Base-by-base conservation (phyloP, 2,888 invertebrate species). In the Willowsia nigromaculata region DNA sequence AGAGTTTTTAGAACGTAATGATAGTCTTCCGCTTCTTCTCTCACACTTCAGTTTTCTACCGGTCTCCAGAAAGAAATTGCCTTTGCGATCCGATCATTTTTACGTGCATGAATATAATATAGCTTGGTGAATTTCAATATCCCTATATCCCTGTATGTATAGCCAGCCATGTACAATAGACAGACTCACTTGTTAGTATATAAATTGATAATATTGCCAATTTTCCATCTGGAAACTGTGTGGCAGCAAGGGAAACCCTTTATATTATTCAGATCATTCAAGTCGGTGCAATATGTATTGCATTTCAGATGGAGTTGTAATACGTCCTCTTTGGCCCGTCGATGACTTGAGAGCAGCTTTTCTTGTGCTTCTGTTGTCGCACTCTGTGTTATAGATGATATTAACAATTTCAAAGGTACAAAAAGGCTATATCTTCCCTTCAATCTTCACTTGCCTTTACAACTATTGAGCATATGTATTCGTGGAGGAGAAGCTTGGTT, bases 191-290 rank as follows among this genome's bases (percentile, higher is more conserved):
- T 76, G 33, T 76, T 50, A 76, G 22, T 71, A 43, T 82, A 82
- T 65, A 62, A 82, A 82, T 82, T 82, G 83, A 47, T 68, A 68
- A 68, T 68, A 74, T 84, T 84, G 59, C 56, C 50, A 74, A 74
- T 53, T 74, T 53, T 27, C 50, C 33, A 50, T 76, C 18, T 50
- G 2, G 40, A n/a, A n/a, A n/a, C 25, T 25, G 56, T 27, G 62
- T 62, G 62, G 1, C 0, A 27, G 25, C n/a, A 37, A 11, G 1
- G 25, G 27, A 43, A 25, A 27, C 25, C 27, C 25, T n/a, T 43
- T 74, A 27, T 74, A 74, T 47, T 65, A 68, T 68, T 68, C 82
- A 82, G 62, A 62, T 82, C 65, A 56, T 68, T 84, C 71, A 84
- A 22, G 40, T 40, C 27, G 43, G 27, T 74, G 74, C n/a, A 74